Base-by-base conservation (phyloP, 64 coral and sea anemone genomes). In the Actinia tenebrosa region DNA sequence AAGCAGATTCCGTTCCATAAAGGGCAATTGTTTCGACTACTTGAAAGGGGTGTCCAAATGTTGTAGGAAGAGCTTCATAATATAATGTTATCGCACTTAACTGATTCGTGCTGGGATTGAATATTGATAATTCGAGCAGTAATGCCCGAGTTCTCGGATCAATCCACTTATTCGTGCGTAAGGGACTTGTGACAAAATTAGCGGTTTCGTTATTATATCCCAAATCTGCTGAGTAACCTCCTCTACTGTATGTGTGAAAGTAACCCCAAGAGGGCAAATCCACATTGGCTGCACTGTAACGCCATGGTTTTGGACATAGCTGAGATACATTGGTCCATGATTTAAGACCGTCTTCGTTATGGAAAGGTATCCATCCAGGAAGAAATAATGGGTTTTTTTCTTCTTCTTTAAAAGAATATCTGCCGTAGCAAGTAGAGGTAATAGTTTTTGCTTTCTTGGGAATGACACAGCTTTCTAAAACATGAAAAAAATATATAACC, bases 271-370 rank as follows among this genome's bases (percentile, higher is more conserved):
- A 58, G 0, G 64, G 66, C 22, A 10, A 26, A 44, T 63, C 83
- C 11, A 43, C 85, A 13, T 25, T 47, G 42, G 61, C 68, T 53
- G 80, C 78, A 5, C 80, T 86, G 17, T 94, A 91, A 13, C 93
- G 93, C 93, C 93, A 94, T 18, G 93, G 93, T 14, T 88, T 87
- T 4, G 93, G 93, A 22, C 93, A 94, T 15, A 88, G 79, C 59
- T 10, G 2, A 1, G 88, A 54, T n/a, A 83, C 16, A 10, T 91
- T 59, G 16, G 53, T 37, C 68, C 75, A 87, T 18, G 83, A 37
- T 37, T 37, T 78, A 17, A 78, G 18, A 52, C 61, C 60, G 37
- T 44, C 10, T 45, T 85, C 16, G 37, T 60, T 45, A 3, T 26
- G 53, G 44, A 91, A 30, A 61, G 80, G 69, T 14, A n/a, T 60